Percentiles rank a stretch among this genome's conserved stretches.
These are phyloP conservation scores for Onychorhynchus coronatus DNA, from an alignment of 2,113 vertebrate genomes.

Conservation along the genomic window DNA sequence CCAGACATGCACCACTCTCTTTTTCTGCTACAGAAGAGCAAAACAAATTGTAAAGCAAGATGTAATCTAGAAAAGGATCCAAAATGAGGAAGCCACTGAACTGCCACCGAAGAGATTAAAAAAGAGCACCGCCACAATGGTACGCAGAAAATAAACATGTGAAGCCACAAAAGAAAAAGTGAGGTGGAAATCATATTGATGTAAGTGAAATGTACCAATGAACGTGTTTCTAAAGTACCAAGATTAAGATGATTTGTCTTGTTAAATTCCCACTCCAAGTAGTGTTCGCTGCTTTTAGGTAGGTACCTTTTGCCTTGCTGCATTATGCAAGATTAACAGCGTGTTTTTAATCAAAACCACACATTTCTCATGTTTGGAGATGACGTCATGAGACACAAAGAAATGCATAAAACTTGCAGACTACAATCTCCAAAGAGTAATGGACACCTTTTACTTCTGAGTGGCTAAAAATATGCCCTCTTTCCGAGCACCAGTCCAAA, in stretches of 20 bases:
- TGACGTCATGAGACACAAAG: background rate
- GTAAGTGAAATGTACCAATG: background rate
- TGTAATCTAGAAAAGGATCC: background rate
- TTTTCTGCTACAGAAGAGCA: background rate
- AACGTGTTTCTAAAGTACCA: background rate
- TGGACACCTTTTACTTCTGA: background rate
- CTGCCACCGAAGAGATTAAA: background rate
- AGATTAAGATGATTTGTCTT: background rate
- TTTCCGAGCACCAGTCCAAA: background rate
- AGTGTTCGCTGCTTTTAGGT: background rate
- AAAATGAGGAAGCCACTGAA: background rate
- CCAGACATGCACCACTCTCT: background rate
- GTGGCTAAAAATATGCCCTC: rapidly evolving
- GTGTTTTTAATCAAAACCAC: background rate
- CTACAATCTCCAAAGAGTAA: background rate
- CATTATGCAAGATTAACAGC: background rate
- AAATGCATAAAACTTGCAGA: background rate
- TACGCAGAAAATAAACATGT: background rate
- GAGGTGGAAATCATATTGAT: background rate
- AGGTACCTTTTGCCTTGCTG: background rate
- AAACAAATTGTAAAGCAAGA: background rate
- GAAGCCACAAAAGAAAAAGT: background rate
- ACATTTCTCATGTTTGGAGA: background rate
- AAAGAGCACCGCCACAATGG: background rate
- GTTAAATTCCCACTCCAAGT: background rate